A percentile compares a stretch with the other conserved stretches of the same genome.
These are phyloP conservation scores for Oscheius sp. DNA, from an alignment of 2,888 invertebrate species.

Conservation along the genomic window DNA sequence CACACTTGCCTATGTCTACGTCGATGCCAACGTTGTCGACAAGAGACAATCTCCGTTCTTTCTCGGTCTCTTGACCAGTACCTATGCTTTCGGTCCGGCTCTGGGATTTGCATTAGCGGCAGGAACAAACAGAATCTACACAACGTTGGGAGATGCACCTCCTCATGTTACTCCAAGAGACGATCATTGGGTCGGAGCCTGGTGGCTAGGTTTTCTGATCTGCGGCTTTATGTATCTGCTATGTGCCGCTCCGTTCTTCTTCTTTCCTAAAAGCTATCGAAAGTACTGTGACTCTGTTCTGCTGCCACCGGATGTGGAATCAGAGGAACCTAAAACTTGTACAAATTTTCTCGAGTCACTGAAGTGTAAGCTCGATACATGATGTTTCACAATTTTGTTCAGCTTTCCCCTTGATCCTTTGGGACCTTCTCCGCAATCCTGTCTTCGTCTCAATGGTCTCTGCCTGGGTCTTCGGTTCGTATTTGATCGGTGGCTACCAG, in stretches of 20 bases:
- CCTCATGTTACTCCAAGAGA: conserved; percentile 80
- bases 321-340: conserved; percentile 35
- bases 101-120: conserved; percentile 65
- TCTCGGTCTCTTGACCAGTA: conserved; percentile 64
- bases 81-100: conserved; percentile 69
- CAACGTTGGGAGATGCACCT: conserved; percentile 56
- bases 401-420: conserved; percentile 74
- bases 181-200: conserved; percentile 83
- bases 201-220: conserved; percentile 81
- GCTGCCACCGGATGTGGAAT: conserved; percentile 1
- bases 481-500: conserved; percentile 60
- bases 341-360: conserved; percentile 24
- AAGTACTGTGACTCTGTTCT: conserved; percentile 19
- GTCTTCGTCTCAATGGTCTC: conserved; percentile 81
- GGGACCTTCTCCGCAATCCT: conserved; percentile 80
- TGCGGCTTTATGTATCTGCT: conserved; percentile 78
- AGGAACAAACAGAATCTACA: conserved; percentile 58
- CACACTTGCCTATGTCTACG: conserved; percentile 65
- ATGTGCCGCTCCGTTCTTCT: conserved; percentile 79
- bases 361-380: conserved; percentile 1
- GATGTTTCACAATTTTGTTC: not conserved
- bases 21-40: conserved; percentile 63
- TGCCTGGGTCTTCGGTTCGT: conserved; percentile 79
- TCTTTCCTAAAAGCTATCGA: conserved; percentile 78
- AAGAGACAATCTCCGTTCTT: conserved; percentile 59